Evolutionary conservation across 1,140 invertebrate species (phyloP).

Genomic region (Nephila pilipes): DNA sequence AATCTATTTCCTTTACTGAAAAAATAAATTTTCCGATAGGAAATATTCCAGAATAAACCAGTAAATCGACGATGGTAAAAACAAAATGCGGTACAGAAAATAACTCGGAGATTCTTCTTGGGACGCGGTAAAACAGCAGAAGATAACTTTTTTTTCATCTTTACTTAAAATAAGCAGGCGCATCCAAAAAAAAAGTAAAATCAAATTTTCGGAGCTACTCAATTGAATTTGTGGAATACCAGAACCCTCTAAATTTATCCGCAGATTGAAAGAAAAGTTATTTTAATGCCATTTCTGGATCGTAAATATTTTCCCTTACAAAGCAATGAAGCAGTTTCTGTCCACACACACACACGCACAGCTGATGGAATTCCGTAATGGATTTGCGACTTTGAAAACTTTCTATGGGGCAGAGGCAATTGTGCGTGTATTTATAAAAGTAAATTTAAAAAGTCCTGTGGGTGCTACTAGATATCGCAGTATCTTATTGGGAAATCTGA

Average conservation of each 20-base stretch:
- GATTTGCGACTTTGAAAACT: neutral
- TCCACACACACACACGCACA: too few relatives aligned
- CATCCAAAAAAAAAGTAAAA: neutral
- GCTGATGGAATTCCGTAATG: neutral
- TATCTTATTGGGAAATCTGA: neutral
- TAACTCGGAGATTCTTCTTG: neutral
- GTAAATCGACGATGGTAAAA: neutral
- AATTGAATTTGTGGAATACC: constrained; percentile 28
- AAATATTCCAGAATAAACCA: neutral
- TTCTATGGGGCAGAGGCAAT: neutral
- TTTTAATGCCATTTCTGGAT: neutral
- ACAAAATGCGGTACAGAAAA: neutral
- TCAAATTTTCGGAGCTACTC: neutral
- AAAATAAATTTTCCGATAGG: neutral
- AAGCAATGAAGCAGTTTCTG: constrained; percentile 4
- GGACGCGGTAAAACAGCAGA: neutral
- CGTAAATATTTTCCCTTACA: neutral
- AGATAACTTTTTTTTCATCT: neutral
- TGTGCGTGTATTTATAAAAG: neutral
- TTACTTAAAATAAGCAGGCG: neutral
- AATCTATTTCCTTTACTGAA: neutral
- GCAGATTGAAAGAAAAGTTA: neutral
- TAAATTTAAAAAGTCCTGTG: neutral
- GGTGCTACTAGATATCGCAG: neutral
- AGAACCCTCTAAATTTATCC: constrained; percentile 7